Base-by-base conservation (phyloP, 1,140 invertebrate genomes). In the Drosophila virilis region DNA sequence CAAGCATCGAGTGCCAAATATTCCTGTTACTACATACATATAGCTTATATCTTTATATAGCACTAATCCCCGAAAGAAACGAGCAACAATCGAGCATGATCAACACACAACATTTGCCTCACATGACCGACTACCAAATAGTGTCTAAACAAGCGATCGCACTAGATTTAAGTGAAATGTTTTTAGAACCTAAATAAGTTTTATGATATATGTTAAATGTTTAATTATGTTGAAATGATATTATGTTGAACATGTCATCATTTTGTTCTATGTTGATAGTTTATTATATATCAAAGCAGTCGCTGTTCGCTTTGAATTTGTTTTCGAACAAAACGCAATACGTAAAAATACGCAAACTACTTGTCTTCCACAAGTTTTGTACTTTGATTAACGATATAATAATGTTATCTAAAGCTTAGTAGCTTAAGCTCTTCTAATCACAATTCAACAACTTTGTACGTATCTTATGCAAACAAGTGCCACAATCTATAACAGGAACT, bases 211-310 rank as follows among this genome's bases (percentile, higher is more conserved):
- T 72, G 57, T 83, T 88, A 82, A 79, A 80, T 86, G 68, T 77
- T 84, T 74, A 50, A 51, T 73, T 81, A 83, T 51, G 61, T 80
- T 85, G 64, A 59, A 83, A 86, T 86, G 83, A 89, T 86, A 86
- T 86, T 88, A 86, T 86, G 83, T 86, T 86, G 83, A 86, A 88
- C 83, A 86, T 88, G 72, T 79, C 80, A 71, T 86, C 83, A 86
- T 79, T 86, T 79, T 68, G 28, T 58, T 78, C 75, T 78, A 73
- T 68, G 52, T 58, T 33, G 6, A 64, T 40, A 57, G 12, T 52
- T 37, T 45, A 60, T 13, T 28, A 9, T 48, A 10, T 62, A 50
- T 57, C 55, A 12, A 38, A 48, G 22, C 43, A 51, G 50, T 22
- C 32, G 17, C 32, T 66, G 17, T 54, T 48, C 22, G 62, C 33